These are phyloP conservation scores for Phrynosoma platyrhinos DNA, from an alignment of 2,113 vertebrate species.

Conservation along the genomic window DNA sequence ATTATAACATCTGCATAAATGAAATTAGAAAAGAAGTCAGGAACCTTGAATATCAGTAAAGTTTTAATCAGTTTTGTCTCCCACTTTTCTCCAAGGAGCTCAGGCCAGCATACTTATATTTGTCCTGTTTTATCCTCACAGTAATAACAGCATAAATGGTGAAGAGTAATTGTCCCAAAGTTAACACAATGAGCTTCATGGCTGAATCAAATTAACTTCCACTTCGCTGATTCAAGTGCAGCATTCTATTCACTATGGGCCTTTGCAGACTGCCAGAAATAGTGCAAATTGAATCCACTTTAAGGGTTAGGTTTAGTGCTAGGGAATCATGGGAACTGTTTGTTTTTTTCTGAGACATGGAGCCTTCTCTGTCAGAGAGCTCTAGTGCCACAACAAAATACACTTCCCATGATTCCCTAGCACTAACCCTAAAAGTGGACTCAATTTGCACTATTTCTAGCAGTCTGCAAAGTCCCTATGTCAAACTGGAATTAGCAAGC, in stretches of 20 bases:
- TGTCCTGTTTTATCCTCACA: neutral
- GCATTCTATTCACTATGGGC: neutral
- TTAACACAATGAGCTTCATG: neutral
- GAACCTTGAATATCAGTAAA: neutral
- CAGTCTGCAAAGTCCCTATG: no score
- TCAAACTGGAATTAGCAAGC: no score
- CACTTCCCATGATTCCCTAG: no score
- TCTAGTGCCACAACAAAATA: no score
- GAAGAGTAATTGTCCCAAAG: neutral
- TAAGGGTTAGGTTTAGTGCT: no score
- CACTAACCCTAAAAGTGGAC: no score
- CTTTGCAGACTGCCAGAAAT: no score
- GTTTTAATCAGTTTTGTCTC: neutral
- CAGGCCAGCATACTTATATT: neutral
- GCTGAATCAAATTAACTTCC: neutral
- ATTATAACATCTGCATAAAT: neutral
- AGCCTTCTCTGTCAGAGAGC: no score
- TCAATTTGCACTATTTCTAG: no score
- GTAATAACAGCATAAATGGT: neutral
- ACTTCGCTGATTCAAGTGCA: neutral
- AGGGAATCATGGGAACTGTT: no score
- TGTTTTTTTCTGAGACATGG: no score
- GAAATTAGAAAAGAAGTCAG: neutral
- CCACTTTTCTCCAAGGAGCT: neutral
- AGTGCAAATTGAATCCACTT: no score